These are phyloP conservation scores for Pagetopsis macropterus DNA, from an alignment of 2,797 vertebrate species.

Conservation along the genomic window DNA sequence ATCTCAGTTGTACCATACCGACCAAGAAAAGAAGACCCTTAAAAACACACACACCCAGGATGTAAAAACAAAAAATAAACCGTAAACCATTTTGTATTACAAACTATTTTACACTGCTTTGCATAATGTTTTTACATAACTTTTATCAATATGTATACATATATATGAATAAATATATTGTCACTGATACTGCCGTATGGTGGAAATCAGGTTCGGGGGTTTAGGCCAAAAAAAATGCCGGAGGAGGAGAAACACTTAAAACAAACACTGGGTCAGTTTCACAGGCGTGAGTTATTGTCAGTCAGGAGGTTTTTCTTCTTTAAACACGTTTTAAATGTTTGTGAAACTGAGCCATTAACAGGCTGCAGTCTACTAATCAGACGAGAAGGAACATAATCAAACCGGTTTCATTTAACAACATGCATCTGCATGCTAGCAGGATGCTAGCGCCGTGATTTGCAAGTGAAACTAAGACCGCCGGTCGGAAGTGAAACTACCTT, in stretches of 20 bases:
- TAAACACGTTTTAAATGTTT: background rate
- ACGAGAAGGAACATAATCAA: background rate
- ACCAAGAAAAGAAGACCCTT: conserved; percentile 35
- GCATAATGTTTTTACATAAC: conserved; percentile 88
- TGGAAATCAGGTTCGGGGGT: conserved; percentile 47
- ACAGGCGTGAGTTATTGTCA: background rate
- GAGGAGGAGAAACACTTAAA: conserved; percentile 25
- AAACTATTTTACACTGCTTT: conserved; percentile 89
- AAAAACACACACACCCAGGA: conserved; percentile 45
- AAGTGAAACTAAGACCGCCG: background rate
- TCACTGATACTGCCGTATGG: conserved; percentile 64
- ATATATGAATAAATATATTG: conserved; percentile 74
- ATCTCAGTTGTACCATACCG: conserved; percentile 62
- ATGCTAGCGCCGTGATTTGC: background rate
- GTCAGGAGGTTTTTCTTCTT: background rate
- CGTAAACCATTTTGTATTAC: conserved; percentile 85
- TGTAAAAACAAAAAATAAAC: conserved; percentile 61
- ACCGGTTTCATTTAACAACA: conserved; percentile 6
- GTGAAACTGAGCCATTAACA: conserved; percentile 19
- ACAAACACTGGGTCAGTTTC: conserved; percentile 34
- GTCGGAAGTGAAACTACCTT: background rate
- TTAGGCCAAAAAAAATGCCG: background rate
- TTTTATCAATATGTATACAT: conserved; percentile 83
- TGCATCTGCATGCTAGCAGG: background rate
- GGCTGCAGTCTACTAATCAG: conserved; percentile 1